Percentiles rank a stretch among this genome's conserved stretches.
phyloP scores from a whole-genome alignment of 2,888 invertebrate genomes.

The Mantis religiosa region DNA sequence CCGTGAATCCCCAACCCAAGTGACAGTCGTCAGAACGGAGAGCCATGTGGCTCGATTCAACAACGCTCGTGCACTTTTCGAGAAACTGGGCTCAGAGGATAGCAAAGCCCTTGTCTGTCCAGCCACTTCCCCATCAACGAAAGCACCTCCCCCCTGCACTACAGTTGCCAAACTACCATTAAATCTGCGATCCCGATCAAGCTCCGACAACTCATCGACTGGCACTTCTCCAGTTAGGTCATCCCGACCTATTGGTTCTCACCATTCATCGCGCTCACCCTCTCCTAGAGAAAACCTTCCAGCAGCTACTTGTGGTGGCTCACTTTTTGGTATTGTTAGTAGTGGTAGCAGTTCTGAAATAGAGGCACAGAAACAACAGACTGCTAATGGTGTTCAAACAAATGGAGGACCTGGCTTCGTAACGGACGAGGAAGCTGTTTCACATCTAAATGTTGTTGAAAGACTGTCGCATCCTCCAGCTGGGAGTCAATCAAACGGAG shows the following conservation, averaged over 20 bases:
- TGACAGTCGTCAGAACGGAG: conserved; percentile 78
- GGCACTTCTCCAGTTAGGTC: conserved; percentile 42
- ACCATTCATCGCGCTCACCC: conserved; percentile 38
- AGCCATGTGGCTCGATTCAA: conserved; percentile 88
- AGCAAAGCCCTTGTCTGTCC: background rate
- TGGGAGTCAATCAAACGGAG: conserved; percentile 9
- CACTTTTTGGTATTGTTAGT: conserved; percentile 13
- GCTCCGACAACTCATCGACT: conserved; percentile 23
- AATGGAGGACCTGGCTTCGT: conserved; percentile 22
- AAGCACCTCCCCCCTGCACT: background rate
- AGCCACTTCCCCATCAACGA: background rate
- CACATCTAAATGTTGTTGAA: background rate
- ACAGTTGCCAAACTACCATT: background rate
- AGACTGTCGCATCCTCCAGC: background rate
- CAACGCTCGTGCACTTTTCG: conserved; percentile 85
- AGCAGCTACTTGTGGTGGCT: background rate
- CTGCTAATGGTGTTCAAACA: conserved; percentile 14
- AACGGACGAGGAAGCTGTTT: conserved; percentile 16
- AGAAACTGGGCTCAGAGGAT: conserved; percentile 73
- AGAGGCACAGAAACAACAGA: conserved; percentile 13
- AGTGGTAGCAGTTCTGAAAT: conserved; percentile 1
- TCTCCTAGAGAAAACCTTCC: conserved; percentile 39
- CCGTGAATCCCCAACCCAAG: conserved; percentile 44
- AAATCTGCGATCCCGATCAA: conserved; percentile 14
- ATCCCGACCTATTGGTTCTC: conserved; percentile 34